These are phyloP conservation scores for Micropoecilia bifurca DNA, from an alignment of 2,797 vertebrate species.

Conservation along the genomic window DNA sequence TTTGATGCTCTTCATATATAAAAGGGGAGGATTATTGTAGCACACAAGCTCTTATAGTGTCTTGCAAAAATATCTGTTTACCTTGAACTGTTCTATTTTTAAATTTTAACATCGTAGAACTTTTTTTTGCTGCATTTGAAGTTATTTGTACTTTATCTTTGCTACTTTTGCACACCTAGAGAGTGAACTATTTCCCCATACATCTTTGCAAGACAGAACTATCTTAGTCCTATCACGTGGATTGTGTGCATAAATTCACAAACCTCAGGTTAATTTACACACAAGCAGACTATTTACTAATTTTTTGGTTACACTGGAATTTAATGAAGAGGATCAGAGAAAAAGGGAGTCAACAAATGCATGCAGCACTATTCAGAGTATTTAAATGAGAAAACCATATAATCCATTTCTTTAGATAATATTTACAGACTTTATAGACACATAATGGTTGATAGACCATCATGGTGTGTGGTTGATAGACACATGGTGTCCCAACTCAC, in stretches of 20 bases:
- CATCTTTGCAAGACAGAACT: neutral
- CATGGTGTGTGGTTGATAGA: neutral
- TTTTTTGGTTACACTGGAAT: neutral
- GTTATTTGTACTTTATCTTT: neutral
- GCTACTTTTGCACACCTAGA: neutral
- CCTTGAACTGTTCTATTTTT: neutral
- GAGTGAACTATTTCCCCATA: neutral
- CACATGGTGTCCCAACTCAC: no score
- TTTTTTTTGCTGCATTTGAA: neutral
- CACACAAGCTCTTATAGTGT: slow-evolving; percentile 4
- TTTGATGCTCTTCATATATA: slow-evolving; percentile 46
- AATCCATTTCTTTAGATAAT: neutral
- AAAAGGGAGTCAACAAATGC: neutral
- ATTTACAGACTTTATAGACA: neutral
- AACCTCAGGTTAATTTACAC: neutral
- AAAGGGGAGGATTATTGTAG: slow-evolving; percentile 32
- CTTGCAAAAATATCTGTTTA: neutral
- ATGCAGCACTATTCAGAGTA: neutral
- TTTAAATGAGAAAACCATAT: neutral
- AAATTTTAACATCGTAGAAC: neutral
- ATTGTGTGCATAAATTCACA: neutral
- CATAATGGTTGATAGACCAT: neutral
- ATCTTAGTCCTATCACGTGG: neutral
- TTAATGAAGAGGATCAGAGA: neutral
- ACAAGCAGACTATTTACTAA: neutral